These are phyloP conservation scores for Gisinianus flammeolus DNA, from an alignment of 2,888 invertebrate genomes.

Conservation along the genomic window DNA sequence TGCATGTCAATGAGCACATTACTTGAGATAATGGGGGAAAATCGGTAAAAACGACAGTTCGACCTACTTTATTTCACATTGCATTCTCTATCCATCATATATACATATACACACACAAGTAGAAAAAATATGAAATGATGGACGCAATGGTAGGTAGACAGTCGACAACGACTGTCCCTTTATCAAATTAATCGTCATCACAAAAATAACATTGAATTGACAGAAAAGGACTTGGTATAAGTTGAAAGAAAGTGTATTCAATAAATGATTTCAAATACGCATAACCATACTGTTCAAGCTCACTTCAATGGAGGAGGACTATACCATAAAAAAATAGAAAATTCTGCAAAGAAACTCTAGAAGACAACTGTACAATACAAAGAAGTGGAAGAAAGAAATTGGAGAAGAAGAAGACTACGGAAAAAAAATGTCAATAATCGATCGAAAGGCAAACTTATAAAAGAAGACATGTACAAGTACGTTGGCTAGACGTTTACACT, in stretches of 20 bases:
- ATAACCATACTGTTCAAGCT: not conserved
- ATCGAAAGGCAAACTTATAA: not conserved
- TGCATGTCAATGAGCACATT: not conserved
- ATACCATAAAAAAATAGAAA: not conserved
- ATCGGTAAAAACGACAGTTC: not conserved
- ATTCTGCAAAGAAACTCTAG: not conserved
- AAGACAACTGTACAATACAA: not conserved
- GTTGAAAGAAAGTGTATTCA: not conserved
- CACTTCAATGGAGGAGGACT: not conserved
- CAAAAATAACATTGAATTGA: not conserved
- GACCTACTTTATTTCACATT: not conserved
- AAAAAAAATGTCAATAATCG: constrained; percentile 15
- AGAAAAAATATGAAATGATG: not conserved
- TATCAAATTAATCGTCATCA: not conserved
- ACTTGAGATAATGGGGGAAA: not conserved
- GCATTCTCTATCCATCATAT: not conserved
- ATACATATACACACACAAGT: not conserved
- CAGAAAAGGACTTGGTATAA: not conserved
- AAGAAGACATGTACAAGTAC: not conserved
- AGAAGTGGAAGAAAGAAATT: not conserved
- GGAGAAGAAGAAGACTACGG: not conserved
- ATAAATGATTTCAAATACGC: not conserved
- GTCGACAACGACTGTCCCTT: too few relatives aligned
- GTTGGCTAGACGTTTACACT: not conserved
- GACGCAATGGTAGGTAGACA: not conserved